A percentile compares a stretch with the other conserved stretches of the same genome.
Evolutionary conservation across 2,797 vertebrate genomes (phyloP).

Genomic region (Phoxinus dragarum): DNA sequence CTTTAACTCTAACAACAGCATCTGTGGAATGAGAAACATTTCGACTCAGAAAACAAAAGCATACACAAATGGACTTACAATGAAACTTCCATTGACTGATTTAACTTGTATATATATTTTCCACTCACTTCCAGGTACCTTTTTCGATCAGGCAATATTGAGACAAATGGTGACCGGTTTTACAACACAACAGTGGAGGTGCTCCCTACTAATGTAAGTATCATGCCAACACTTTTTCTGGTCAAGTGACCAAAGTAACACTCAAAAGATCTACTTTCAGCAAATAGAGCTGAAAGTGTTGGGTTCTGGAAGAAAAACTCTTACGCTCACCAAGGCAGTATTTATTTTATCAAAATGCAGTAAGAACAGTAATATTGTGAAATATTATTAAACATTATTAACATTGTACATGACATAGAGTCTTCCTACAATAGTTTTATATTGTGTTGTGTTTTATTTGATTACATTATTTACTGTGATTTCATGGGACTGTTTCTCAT

Average conservation of each 20-base stretch:
- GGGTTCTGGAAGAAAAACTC: not conserved
- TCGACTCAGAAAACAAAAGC: not conserved
- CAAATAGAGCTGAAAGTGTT: not conserved
- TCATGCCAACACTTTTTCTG: not conserved
- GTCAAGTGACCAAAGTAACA: not conserved
- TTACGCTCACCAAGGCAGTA: not conserved
- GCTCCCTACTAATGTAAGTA: conserved; percentile 80
- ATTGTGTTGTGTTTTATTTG: not conserved
- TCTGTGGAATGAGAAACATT: not conserved
- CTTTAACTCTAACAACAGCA: not conserved
- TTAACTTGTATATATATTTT: not conserved
- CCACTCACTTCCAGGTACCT: conserved; percentile 72
- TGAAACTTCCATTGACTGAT: not conserved
- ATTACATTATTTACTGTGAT: not conserved
- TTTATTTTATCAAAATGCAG: not conserved
- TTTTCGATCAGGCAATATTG: conserved; percentile 83
- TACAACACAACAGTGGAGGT: conserved; percentile 85
- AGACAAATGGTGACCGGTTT: conserved; percentile 80
- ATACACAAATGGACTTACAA: not conserved
- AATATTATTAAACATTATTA: not conserved
- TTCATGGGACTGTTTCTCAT: not conserved
- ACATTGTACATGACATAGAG: not conserved
- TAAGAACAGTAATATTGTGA: not conserved
- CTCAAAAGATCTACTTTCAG: not conserved
- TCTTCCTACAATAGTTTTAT: not conserved